phyloP scores from a whole-genome alignment of 2,113 vertebrate genomes.

The Stictonetta naevosa region DNA sequence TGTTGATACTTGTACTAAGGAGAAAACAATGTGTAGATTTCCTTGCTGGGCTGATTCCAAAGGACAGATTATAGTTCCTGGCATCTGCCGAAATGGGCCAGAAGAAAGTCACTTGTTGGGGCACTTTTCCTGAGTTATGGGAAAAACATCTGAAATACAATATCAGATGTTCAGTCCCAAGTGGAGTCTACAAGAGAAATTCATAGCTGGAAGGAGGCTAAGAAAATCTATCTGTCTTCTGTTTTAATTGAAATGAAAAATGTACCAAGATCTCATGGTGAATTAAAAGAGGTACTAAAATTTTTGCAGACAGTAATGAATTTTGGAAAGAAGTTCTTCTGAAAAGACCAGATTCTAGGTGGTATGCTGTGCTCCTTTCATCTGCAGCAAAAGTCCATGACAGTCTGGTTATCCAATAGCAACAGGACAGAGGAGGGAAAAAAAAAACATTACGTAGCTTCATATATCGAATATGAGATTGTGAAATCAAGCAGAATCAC shows the following conservation, averaged over 20 bases:
- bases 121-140: neutral
- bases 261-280: neutral
- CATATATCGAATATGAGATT: neutral
- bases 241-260: conserved; percentile 3
- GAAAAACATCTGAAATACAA: neutral
- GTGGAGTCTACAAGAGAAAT: neutral
- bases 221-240: neutral
- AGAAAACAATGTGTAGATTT: neutral
- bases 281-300: neutral
- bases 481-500: neutral
- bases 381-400: neutral
- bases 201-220: neutral
- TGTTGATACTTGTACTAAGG: neutral
- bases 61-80: neutral
- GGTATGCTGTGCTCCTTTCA: neutral
- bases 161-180: neutral
- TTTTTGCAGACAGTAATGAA: neutral
- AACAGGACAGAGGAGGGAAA: neutral
- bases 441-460: neutral
- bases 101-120: neutral
- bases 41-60: neutral
- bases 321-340: neutral
- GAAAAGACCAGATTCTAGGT: neutral
- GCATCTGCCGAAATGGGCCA: neutral
- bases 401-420: neutral